Conservation (phyloP, 2,888 invertebrate genomes). For the Protonemura montana region DNA sequence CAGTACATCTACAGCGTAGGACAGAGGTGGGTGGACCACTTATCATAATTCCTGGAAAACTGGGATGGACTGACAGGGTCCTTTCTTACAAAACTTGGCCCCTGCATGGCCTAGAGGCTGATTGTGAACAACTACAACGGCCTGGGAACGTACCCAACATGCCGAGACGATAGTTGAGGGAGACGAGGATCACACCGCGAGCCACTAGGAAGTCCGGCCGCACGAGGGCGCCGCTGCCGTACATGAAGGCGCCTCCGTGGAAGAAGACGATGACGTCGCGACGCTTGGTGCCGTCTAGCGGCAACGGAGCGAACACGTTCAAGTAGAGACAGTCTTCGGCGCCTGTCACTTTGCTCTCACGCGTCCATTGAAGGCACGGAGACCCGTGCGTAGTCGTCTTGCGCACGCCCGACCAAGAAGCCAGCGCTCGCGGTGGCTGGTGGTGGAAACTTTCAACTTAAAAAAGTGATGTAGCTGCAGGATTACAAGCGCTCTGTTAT, state of each 20-base stretch:
- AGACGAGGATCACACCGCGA: not conserved
- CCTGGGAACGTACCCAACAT: conserved; percentile 1
- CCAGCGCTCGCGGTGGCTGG: not conserved
- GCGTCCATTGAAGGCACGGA: conserved; percentile 19
- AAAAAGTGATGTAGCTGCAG: too few species aligned
- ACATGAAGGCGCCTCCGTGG: conserved; percentile 76
- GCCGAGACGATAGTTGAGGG: conserved; percentile 35
- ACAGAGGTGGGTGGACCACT: too few species aligned
- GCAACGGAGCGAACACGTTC: conserved; percentile 26
- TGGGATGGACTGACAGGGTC: too few species aligned
- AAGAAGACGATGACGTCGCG: conserved; percentile 70
- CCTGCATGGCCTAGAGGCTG: not conserved
- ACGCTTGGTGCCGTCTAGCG: not conserved
- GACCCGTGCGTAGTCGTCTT: not conserved
- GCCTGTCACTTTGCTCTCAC: not conserved
- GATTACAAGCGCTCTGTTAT: not conserved
- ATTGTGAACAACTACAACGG: too few species aligned
- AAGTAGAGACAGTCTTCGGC: conserved; percentile 33
- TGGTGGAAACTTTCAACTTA: not conserved
- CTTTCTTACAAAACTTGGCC: too few species aligned
- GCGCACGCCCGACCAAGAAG: conserved; percentile 19
- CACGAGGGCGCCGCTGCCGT: conserved; percentile 58
- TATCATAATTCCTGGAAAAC: too few species aligned
- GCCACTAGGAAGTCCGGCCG: conserved; percentile 56
- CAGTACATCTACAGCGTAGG: too few species aligned